These are phyloP conservation scores for rabbit (Oryctolagus cuniculus) DNA, from an alignment of 2,113 vertebrate species.

Conservation along the genomic window mOryCun1.1 NC_091438.1:155649501-155650000, in stretches of 20 bases:
- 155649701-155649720: background rate
- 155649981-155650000: background rate
- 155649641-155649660: conserved; percentile 39
- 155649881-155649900: conserved; percentile 70
- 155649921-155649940: no score
- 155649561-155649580: conserved; percentile 7
- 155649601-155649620: background rate
- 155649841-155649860: conserved; percentile 74
- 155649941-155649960: background rate
- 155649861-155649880: conserved; percentile 28
- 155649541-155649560: conserved; percentile 37
- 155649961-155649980: background rate
- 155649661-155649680: background rate
- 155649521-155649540: conserved; percentile 58
- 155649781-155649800: conserved; percentile 64
- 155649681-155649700: background rate
- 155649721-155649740: background rate
- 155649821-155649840: conserved; percentile 25
- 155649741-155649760: background rate
- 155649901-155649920: background rate
- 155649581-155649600: accelerated
- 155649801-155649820: conserved; percentile 36
- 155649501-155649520: conserved; percentile 59
- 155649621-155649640: conserved; percentile 52
- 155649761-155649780: background rate